phyloP scores from a whole-genome alignment of 2,888 invertebrate genomes.

The Himalopsyche anomala region DNA sequence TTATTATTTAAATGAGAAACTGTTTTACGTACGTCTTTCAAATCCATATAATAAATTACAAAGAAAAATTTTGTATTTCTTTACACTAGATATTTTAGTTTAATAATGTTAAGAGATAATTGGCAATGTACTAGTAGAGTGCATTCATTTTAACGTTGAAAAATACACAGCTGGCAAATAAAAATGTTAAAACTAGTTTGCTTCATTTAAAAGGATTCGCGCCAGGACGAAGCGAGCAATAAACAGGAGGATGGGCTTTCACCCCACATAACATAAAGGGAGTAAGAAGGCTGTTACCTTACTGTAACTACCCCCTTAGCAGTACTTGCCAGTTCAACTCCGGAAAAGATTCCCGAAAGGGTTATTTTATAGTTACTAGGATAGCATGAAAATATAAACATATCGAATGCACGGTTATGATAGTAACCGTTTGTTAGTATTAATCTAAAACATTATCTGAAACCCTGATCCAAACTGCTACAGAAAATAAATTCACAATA shows the following conservation, averaged over 20 bases:
- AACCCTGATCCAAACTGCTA: background rate
- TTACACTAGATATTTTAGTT: too few relatives aligned
- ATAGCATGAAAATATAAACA: constrained; percentile 38
- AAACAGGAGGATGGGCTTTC: background rate
- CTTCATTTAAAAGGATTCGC: constrained; percentile 64
- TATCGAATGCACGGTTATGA: background rate
- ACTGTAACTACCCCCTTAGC: constrained; percentile 38
- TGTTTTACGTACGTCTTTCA: too few relatives aligned
- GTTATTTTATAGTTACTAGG: constrained; percentile 35
- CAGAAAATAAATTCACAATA: background rate
- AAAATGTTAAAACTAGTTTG: constrained; percentile 58
- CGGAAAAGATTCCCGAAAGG: constrained; percentile 37
- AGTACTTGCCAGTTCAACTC: constrained; percentile 38
- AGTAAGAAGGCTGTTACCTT: constrained; percentile 41
- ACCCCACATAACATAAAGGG: constrained; percentile 37
- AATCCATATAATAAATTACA: too few relatives aligned
- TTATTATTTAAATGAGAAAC: too few relatives aligned
- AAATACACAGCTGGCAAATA: constrained; percentile 54
- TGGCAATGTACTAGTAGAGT: background rate
- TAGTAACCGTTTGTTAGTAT: background rate
- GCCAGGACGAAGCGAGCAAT: constrained; percentile 22
- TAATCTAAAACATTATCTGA: background rate
- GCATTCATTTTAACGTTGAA: background rate
- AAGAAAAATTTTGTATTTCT: too few relatives aligned
- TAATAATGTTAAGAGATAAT: background rate